Evolutionary conservation across 2,888 invertebrate genomes (phyloP), one percentile per base, ranked within the genome.

Genomic region (Netelia fuscicornis): DNA sequence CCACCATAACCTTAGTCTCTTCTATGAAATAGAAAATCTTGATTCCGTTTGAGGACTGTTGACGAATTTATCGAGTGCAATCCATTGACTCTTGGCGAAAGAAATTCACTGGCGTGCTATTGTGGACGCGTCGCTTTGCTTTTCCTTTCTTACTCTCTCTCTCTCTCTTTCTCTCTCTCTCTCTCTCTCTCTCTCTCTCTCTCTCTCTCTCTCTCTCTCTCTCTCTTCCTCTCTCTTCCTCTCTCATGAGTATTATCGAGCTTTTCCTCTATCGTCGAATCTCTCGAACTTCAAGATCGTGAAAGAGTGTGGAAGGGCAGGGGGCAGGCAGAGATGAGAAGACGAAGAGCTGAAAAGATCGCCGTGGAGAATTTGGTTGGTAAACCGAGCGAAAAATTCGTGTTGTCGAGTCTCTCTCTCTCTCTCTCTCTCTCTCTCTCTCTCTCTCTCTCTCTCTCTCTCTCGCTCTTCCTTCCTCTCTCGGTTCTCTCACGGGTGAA

Each of bases 21-120:
- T 54, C 10, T 44, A 11, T 13, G 77, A 52, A 68, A 77, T 81
- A 64, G 77, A 56, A 78, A 81, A 84, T 68, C 52, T 72, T 62
- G 81, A 74, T 84, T 77, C 77, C 67, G 77, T 84, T 78, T 68
- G 77, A 81, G 81, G 81, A 72, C 68, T 74, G 72, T 81, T 78
- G 84, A 84, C 81, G 81, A 84, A 78, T 84, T 84, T 84, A 84
- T 84, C 81, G 81, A 77, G 81, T 64, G 81, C 68, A 77, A 74
- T 72, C 72, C 81, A 77, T 81, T 76, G 76, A 77, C 72, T 81
- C 77, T 62, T n/a, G 37, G 48, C 37, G 52, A 68, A 68, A 75
- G 30, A 64, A 62, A 54, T 81, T 76, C 62, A 72, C 74, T 67
- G 68, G 25, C 23, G 75, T 70, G 62, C 68, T 74, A 79, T 83